Evolutionary conservation across 1,140 invertebrate genomes (phyloP).

Genomic region (Neodiprion pinetum): DNA sequence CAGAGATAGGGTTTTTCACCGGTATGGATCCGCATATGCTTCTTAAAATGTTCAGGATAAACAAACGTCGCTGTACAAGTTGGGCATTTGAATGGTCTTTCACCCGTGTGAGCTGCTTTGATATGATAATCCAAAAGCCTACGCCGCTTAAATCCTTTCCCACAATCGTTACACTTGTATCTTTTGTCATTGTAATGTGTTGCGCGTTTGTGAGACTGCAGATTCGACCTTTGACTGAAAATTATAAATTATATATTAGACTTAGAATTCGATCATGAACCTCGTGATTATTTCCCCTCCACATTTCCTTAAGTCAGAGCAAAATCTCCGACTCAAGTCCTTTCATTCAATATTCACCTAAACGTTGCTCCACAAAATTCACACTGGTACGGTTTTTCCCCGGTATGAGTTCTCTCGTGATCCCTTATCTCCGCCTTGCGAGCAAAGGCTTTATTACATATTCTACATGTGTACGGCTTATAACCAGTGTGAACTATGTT

Average conservation of each 20-base stretch:
- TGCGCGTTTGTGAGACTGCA: slow-evolving; percentile 79
- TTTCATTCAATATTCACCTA: slow-evolving; percentile 43
- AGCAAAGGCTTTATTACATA: slow-evolving; percentile 79
- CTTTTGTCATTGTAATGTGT: slow-evolving; percentile 81
- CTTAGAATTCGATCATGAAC: not conserved
- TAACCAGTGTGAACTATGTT: slow-evolving; percentile 75
- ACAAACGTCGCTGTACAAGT: slow-evolving; percentile 80
- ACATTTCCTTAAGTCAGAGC: not conserved
- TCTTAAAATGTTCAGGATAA: slow-evolving; percentile 85
- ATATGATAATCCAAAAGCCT: slow-evolving; percentile 82
- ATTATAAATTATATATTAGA: slow-evolving; percentile 1
- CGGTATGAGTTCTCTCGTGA: slow-evolving; percentile 83
- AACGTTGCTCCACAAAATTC: slow-evolving; percentile 80
- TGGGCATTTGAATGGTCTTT: slow-evolving; percentile 77
- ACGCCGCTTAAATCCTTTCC: slow-evolving; percentile 77
- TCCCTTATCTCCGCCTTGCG: slow-evolving; percentile 77
- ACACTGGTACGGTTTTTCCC: slow-evolving; percentile 86
- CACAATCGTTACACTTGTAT: slow-evolving; percentile 73
- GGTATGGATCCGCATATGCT: slow-evolving; percentile 80
- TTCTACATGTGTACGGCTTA: slow-evolving; percentile 73
- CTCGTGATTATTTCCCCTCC: not conserved
- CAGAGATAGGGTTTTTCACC: slow-evolving; percentile 81
- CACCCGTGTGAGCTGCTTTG: slow-evolving; percentile 81
- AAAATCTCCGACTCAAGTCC: not conserved
- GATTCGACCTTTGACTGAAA: slow-evolving; percentile 77